Percentiles rank a stretch among this genome's conserved stretches.
Evolutionary conservation across 23 tunicate genomes (phyloP).

Genomic region (Halocynthia roretzi): DNA sequence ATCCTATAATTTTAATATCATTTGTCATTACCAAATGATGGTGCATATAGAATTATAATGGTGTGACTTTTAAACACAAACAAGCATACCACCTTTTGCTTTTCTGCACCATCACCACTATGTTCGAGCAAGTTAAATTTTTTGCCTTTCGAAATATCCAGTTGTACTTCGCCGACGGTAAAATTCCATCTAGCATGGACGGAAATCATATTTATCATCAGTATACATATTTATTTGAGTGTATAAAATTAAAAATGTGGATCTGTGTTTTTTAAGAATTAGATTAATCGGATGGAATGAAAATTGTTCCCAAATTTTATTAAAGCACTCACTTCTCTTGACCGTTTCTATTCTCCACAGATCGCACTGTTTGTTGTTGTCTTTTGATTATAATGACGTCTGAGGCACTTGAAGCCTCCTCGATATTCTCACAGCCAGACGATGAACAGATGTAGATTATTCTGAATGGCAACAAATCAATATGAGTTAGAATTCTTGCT

Average conservation of each 20-base stretch:
- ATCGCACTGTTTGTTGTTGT: conserved; percentile 67
- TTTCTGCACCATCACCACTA: conserved; percentile 17
- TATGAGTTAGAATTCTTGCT: not conserved
- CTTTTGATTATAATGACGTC: conserved; percentile 70
- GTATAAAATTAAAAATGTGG: not conserved
- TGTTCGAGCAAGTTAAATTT: conserved; percentile 13
- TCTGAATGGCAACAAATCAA: conserved; percentile 16
- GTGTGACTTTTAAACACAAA: not conserved
- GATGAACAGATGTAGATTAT: conserved; percentile 44
- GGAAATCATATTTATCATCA: not conserved
- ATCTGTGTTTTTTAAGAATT: not conserved
- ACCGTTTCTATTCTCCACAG: conserved; percentile 75
- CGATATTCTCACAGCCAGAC: conserved; percentile 53
- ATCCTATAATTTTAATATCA: too few species aligned
- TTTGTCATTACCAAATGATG: too few species aligned
- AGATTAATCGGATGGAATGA: not conserved
- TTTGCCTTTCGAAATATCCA: conserved; percentile 60
- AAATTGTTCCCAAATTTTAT: not conserved
- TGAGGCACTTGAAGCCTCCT: conserved; percentile 19
- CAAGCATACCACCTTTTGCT: not conserved
- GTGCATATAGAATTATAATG: not conserved
- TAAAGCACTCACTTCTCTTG: conserved; percentile 43
- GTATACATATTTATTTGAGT: not conserved
- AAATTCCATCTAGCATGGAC: conserved; percentile 63
- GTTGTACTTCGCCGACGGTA: conserved; percentile 74